These are phyloP conservation scores for Callaeas wilsoni DNA, from an alignment of 2,113 vertebrate genomes.

Conservation along the genomic window DNA sequence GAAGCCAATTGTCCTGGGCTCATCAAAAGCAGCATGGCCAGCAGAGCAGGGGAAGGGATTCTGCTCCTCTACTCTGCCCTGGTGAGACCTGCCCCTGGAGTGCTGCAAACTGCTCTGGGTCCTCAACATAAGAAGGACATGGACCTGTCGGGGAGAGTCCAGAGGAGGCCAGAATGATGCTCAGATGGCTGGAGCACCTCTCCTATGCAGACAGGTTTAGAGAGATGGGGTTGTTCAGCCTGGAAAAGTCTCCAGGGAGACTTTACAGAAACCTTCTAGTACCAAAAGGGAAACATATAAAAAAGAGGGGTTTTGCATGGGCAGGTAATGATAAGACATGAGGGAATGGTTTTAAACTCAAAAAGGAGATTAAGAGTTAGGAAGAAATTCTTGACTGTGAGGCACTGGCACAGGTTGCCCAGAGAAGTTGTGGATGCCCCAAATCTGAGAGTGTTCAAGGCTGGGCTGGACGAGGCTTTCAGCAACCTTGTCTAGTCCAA, in stretches of 20 bases:
- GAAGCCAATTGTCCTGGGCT: neutral
- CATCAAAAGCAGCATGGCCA: neutral
- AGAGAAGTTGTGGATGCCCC: neutral
- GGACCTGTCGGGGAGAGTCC: neutral
- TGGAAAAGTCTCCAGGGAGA: neutral
- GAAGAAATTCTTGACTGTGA: neutral
- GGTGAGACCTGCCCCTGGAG: neutral
- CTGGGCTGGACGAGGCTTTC: neutral
- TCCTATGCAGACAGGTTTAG: neutral
- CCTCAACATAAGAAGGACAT: neutral
- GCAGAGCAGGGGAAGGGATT: neutral
- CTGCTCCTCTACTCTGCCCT: neutral
- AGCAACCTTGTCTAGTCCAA: neutral
- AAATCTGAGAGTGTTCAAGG: neutral
- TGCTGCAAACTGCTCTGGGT: neutral
- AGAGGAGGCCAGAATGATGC: neutral
- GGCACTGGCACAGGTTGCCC: neutral
- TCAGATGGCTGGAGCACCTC: neutral
- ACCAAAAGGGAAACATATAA: neutral
- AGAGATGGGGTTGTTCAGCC: neutral
- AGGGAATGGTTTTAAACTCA: neutral
- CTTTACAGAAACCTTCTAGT: neutral
- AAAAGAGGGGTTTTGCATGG: neutral
- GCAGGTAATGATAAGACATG: neutral
- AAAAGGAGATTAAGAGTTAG: neutral